Evolutionary conservation across 2,113 vertebrate genomes (phyloP).

Genomic region (Opisthocomus hoazin): DNA sequence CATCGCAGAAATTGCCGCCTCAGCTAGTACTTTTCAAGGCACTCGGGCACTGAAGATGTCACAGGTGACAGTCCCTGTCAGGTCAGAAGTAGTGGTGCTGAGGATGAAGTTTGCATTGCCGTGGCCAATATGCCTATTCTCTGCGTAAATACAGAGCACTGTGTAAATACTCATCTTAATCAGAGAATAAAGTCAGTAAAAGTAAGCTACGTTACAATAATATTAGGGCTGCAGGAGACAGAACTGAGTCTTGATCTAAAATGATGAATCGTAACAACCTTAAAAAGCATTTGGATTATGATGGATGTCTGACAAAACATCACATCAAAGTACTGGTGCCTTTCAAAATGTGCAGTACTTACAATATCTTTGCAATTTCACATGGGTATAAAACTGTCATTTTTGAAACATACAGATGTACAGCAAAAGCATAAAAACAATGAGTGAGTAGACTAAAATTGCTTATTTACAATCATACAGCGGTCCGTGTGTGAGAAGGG

Average conservation of each 20-base stretch:
- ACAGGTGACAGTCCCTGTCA: neutral
- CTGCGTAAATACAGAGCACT: neutral
- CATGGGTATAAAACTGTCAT: neutral
- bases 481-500: neutral
- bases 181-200: neutral
- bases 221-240: neutral
- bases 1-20: neutral
- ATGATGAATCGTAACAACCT: neutral
- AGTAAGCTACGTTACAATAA: neutral
- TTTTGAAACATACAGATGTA: neutral
- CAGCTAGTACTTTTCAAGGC: neutral
- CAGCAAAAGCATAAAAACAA: neutral
- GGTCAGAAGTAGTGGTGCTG: neutral
- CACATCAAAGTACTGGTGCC: neutral
- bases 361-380: neutral
- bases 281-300: neutral
- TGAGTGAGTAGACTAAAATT: neutral
- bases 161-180: neutral
- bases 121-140: neutral
- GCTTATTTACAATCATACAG: neutral
- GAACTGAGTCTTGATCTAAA: neutral
- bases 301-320: neutral
- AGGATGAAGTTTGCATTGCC: neutral
- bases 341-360: neutral
- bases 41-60: neutral